A percentile compares a stretch with the other conserved stretches of the same genome.
phyloP scores from a whole-genome alignment of 2,888 invertebrate species.

The Hylaea fasciaria region DNA sequence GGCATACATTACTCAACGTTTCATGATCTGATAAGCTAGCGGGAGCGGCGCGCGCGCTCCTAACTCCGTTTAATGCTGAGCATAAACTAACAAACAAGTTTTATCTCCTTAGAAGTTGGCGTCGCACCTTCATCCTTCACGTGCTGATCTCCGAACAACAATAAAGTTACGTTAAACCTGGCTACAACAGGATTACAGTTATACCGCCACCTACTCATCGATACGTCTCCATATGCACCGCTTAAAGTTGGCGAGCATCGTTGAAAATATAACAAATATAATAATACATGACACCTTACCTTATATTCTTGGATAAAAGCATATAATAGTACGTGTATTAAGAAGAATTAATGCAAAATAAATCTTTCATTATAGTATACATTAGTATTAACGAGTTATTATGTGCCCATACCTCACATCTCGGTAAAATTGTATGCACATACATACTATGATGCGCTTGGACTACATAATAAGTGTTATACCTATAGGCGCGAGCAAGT shows the following conservation, averaged over 20 bases:
- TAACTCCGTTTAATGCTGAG: constrained; percentile 60
- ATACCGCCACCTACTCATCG: constrained; percentile 38
- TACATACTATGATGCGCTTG: too few relatives aligned
- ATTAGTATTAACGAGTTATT: too few relatives aligned
- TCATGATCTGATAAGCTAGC: constrained; percentile 56
- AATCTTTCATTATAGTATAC: too few relatives aligned
- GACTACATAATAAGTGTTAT: neutral
- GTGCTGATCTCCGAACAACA: constrained; percentile 75
- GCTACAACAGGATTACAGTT: constrained; percentile 60
- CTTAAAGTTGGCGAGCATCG: constrained; percentile 7
- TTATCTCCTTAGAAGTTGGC: constrained; percentile 75
- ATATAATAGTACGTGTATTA: too few relatives aligned
- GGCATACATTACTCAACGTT: constrained; percentile 41
- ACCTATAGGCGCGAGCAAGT: constrained; percentile 20
- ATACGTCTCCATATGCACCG: constrained; percentile 26
- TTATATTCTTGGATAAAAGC: too few relatives aligned
- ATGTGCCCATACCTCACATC: too few relatives aligned
- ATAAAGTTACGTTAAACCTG: constrained; percentile 66
- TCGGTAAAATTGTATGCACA: too few relatives aligned
- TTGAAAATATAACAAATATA: constrained; percentile 6
- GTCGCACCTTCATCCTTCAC: constrained; percentile 80
- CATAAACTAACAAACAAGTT: constrained; percentile 79
- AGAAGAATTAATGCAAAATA: too few relatives aligned
- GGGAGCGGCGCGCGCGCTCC: constrained; percentile 46
- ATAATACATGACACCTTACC: neutral